Percentiles rank a stretch among this genome's conserved stretches.
Conservation (phyloP, 2,797 vertebrate species). For the Chiloscyllium punctatum region DNA sequence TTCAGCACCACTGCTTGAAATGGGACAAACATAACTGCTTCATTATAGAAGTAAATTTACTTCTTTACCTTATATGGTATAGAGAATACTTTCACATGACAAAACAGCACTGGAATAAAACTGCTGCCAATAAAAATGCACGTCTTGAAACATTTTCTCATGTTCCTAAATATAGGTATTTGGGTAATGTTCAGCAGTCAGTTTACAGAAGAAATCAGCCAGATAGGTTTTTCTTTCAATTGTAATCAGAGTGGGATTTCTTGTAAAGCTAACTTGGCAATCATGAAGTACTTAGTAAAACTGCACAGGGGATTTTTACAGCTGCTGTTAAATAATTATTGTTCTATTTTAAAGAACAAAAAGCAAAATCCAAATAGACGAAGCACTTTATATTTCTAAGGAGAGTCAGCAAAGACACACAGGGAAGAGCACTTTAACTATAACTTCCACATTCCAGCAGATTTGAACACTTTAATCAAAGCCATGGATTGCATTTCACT, state of each 20-base stretch:
- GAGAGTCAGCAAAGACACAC: background rate
- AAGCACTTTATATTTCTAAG: background rate
- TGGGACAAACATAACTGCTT: background rate
- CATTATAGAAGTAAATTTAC: background rate
- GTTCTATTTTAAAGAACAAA: background rate
- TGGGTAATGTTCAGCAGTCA: constrained; percentile 29
- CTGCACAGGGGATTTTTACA: too few relatives aligned
- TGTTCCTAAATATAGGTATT: constrained; percentile 32
- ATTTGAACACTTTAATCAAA: background rate
- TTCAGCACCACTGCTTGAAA: background rate
- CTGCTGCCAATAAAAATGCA: background rate
- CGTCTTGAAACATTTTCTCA: background rate
- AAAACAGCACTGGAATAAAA: background rate
- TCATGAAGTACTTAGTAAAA: background rate
- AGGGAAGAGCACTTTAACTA: background rate
- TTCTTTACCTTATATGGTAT: background rate
- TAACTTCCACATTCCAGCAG: background rate
- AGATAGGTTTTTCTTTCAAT: background rate
- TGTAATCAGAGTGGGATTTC: background rate
- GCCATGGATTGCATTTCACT: background rate
- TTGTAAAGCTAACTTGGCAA: background rate
- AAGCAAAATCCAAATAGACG: background rate
- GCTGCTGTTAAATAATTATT: too few relatives aligned
- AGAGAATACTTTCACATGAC: background rate
- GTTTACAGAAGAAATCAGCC: background rate